Percentiles rank a stretch among this genome's conserved stretches.
phyloP scores from a whole-genome alignment of 2,888 invertebrate genomes.

The Agapetus fuscipes region DNA sequence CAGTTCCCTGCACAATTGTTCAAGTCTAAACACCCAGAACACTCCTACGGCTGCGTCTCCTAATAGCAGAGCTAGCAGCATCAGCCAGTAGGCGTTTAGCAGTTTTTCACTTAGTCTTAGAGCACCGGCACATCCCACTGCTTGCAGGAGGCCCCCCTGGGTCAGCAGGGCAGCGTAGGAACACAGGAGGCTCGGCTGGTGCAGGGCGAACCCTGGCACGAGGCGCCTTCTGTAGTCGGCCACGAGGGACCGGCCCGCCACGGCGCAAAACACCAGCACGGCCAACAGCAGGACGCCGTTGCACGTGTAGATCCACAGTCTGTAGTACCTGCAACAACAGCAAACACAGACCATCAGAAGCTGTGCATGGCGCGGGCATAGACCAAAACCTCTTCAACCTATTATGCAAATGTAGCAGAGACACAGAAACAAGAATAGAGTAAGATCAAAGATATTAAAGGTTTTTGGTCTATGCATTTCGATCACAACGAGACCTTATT shows the following conservation, averaged over 20 bases:
- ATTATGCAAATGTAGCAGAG: too few relatives aligned
- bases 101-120: slow-evolving; percentile 69
- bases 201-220: slow-evolving; percentile 63
- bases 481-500: too few relatives aligned
- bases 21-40: slow-evolving; percentile 76
- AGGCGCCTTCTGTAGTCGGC: slow-evolving; percentile 62
- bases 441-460: too few relatives aligned
- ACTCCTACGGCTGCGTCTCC: slow-evolving; percentile 78
- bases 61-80: slow-evolving; percentile 66
- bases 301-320: slow-evolving; percentile 89
- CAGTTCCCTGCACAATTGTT: slow-evolving; percentile 64
- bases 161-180: slow-evolving; percentile 72
- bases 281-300: slow-evolving; percentile 79
- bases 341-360: too few relatives aligned
- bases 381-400: too few relatives aligned
- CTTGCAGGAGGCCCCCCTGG: slow-evolving; percentile 59
- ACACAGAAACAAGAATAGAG: too few relatives aligned
- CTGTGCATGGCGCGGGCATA: too few relatives aligned
- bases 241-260: slow-evolving; percentile 59
- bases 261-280: slow-evolving; percentile 69
- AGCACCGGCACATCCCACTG: slow-evolving; percentile 75
- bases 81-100: slow-evolving; percentile 76
- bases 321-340: slow-evolving; percentile 60
- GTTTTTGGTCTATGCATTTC: too few relatives aligned
- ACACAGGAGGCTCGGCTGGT: slow-evolving; percentile 76